A percentile compares a stretch with the other conserved stretches of the same genome.
These are phyloP conservation scores for Epirrita christyi DNA, from an alignment of 2,888 invertebrate genomes.

Conservation along the genomic window DNA sequence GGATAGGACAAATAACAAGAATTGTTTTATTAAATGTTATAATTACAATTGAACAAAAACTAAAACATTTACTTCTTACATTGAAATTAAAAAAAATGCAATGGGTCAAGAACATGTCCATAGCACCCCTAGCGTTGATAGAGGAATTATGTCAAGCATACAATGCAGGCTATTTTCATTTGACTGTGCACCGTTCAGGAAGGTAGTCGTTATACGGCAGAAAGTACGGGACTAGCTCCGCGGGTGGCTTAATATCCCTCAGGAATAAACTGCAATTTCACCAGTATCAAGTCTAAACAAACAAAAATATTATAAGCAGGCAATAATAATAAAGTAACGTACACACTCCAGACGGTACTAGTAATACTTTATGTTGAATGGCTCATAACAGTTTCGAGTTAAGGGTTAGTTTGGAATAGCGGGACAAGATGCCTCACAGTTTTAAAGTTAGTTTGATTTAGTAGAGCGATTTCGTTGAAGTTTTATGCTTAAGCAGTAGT, in stretches of 20 bases:
- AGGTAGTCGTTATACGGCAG: constrained; percentile 56
- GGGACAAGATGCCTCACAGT: constrained; percentile 39
- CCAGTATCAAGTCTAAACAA: constrained; percentile 62
- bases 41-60: no score
- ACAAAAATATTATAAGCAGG: constrained; percentile 72
- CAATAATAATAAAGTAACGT: constrained; percentile 60
- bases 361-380: constrained; percentile 58
- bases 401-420: constrained; percentile 41
- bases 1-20: no score
- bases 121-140: no score
- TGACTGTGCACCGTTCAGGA: constrained; percentile 37
- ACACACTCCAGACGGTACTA: constrained; percentile 52
- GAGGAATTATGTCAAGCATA: no score
- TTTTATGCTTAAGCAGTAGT: constrained; percentile 26
- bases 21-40: no score
- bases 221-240: constrained; percentile 55
- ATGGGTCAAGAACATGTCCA: no score
- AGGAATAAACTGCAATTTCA: constrained; percentile 77
- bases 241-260: constrained; percentile 74
- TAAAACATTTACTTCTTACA: no score
- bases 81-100: no score
- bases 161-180: background rate
- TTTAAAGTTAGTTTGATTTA: constrained; percentile 33
- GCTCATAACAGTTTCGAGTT: constrained; percentile 59
- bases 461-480: constrained; percentile 23